phyloP scores from a whole-genome alignment of 2,797 vertebrate species.

The Hoplostethus mediterraneus region DNA sequence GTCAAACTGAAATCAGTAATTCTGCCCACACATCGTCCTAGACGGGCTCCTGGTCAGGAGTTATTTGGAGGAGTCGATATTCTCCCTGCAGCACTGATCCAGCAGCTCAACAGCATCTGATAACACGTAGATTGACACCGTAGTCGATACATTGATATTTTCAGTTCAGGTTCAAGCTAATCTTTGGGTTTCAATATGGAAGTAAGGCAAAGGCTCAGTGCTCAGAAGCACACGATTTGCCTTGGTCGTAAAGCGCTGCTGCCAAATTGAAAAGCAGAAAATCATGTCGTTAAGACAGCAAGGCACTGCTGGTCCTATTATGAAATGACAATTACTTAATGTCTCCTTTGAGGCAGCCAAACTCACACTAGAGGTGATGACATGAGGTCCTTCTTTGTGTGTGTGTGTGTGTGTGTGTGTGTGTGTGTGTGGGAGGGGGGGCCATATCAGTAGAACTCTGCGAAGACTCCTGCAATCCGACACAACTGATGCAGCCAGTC shows the following conservation, averaged over 20 bases:
- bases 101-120: slow-evolving; percentile 13
- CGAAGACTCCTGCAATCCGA: slow-evolving; percentile 14
- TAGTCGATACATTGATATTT: slow-evolving; percentile 45
- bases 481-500: slow-evolving; percentile 7
- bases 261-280: slow-evolving; percentile 72
- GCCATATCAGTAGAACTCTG: not conserved
- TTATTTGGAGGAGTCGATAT: not conserved
- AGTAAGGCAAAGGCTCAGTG: slow-evolving; percentile 46
- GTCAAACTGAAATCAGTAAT: slow-evolving; percentile 54
- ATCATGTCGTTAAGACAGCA: slow-evolving; percentile 48
- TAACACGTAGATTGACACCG: slow-evolving; percentile 27
- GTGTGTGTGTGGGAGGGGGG: not conserved
- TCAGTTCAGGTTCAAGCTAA: slow-evolving; percentile 1
- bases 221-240: slow-evolving; percentile 56
- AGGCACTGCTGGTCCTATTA: slow-evolving; percentile 10
- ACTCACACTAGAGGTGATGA: slow-evolving; percentile 24
- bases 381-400: slow-evolving; percentile 16
- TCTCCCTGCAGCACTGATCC: slow-evolving; percentile 37
- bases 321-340: slow-evolving; percentile 57
- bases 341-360: slow-evolving; percentile 50
- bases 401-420: slow-evolving; percentile 10
- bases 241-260: slow-evolving; percentile 52
- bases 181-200: slow-evolving; percentile 28
- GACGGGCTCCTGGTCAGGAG: slow-evolving; percentile 20
- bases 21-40: slow-evolving; percentile 37